Conservation (phyloP, 2,888 invertebrate species). For the Chrysolina oricalcia region DNA sequence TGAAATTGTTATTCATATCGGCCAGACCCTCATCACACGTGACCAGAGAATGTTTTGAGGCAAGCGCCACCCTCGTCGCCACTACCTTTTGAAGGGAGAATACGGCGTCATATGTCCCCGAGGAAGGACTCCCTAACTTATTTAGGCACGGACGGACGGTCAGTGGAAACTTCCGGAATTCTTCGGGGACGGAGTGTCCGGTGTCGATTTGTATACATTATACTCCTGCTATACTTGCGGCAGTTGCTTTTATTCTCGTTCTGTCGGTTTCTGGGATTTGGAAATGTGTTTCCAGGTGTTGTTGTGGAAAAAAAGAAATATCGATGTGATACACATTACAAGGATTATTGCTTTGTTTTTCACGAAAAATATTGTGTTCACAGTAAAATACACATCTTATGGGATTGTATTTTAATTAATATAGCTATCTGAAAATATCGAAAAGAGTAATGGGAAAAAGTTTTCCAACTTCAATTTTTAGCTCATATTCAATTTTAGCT, state of each 20-base stretch:
- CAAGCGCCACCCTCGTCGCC: not conserved
- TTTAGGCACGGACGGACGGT: conserved; percentile 59
- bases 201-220: conserved; percentile 58
- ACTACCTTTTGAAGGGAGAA: not conserved
- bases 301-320: not conserved
- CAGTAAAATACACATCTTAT: too few relatives aligned
- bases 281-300: not conserved
- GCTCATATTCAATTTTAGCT: too few relatives aligned
- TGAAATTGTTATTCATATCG: not conserved
- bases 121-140: conserved; percentile 56
- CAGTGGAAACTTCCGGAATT: conserved; percentile 55
- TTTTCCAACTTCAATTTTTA: too few relatives aligned
- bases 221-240: conserved; percentile 39
- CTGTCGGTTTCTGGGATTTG: not conserved
- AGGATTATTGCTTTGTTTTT: too few relatives aligned
- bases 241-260: not conserved
- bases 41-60: not conserved
- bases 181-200: conserved; percentile 55
- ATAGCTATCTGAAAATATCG: too few relatives aligned
- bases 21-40: not conserved
- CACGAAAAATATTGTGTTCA: too few relatives aligned
- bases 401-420: too few relatives aligned
- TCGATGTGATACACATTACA: too few relatives aligned
- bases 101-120: conserved; percentile 43
- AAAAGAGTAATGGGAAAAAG: too few relatives aligned